These are phyloP conservation scores for Fopius arisanus DNA, from an alignment of 1,140 invertebrate species.

Conservation along the genomic window DNA sequence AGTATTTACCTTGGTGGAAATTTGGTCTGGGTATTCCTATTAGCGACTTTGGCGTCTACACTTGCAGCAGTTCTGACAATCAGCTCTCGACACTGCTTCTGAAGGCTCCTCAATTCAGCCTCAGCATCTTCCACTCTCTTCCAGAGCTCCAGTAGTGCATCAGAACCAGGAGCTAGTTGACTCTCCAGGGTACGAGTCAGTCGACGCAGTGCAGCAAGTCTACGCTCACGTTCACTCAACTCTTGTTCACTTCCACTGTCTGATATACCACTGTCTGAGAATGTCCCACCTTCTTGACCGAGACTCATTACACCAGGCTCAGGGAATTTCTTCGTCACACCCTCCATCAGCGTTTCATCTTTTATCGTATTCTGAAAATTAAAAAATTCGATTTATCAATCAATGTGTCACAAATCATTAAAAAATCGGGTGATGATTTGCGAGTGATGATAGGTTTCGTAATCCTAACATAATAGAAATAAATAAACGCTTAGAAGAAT, in stretches of 20 bases:
- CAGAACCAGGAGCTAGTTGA: conserved; percentile 72
- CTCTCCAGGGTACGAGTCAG: conserved; percentile 74
- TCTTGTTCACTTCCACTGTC: conserved; percentile 81
- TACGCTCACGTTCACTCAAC: conserved; percentile 75
- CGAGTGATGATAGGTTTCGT: too few species aligned
- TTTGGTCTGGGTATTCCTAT: conserved; percentile 33
- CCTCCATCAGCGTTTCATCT: conserved; percentile 16
- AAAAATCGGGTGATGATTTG: too few species aligned
- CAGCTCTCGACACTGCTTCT: conserved; percentile 79
- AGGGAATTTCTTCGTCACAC: conserved; percentile 41
- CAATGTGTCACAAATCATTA: too few species aligned
- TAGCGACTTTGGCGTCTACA: conserved; percentile 52
- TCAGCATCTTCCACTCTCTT: conserved; percentile 81
- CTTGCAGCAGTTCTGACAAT: conserved; percentile 73
- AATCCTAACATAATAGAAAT: too few species aligned
- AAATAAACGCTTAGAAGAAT: too few species aligned
- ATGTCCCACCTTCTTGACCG: conserved; percentile 67
- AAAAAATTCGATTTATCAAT: not conserved
- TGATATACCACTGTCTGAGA: conserved; percentile 79
- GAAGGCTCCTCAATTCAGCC: conserved; percentile 77
- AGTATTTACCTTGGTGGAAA: conserved; percentile 23
- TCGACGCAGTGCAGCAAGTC: conserved; percentile 72
- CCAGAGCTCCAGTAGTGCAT: conserved; percentile 65
- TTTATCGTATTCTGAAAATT: conserved; percentile 46
- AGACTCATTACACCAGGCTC: conserved; percentile 44